Percentiles rank a stretch among this genome's conserved stretches.
Evolutionary conservation across 2,113 vertebrate genomes (phyloP).

Genomic region (Phoenicopterus ruber): DNA sequence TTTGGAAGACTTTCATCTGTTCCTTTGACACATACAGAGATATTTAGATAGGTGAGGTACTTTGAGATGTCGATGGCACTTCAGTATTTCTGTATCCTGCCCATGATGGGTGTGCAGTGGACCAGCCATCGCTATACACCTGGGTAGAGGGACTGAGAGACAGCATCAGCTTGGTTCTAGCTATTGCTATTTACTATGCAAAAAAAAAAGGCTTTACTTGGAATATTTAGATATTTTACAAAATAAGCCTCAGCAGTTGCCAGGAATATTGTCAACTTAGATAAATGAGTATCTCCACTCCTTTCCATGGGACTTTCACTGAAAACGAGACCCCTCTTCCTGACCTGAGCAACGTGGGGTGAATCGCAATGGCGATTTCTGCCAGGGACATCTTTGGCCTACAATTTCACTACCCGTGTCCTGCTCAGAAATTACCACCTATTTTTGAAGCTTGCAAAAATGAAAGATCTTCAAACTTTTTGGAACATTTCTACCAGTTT

Average conservation of each 20-base stretch:
- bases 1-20: neutral
- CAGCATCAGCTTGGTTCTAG: neutral
- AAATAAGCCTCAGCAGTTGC: neutral
- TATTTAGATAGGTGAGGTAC: neutral
- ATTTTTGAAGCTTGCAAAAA: neutral
- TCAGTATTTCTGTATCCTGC: neutral
- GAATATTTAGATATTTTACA: neutral
- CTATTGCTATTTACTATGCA: neutral
- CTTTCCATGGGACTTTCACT: neutral
- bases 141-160: neutral
- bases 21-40: neutral
- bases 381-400: neutral
- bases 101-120: neutral
- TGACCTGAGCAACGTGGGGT: neutral
- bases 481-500: neutral
- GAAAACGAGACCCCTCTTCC: neutral
- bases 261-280: neutral
- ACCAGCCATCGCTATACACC: neutral
- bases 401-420: neutral
- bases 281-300: neutral
- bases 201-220: neutral
- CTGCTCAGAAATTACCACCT: neutral
- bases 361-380: neutral
- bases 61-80: neutral
- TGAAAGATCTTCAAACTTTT: neutral